Conservation (phyloP, 2,797 vertebrate genomes). For the Characodon lateralis region DNA sequence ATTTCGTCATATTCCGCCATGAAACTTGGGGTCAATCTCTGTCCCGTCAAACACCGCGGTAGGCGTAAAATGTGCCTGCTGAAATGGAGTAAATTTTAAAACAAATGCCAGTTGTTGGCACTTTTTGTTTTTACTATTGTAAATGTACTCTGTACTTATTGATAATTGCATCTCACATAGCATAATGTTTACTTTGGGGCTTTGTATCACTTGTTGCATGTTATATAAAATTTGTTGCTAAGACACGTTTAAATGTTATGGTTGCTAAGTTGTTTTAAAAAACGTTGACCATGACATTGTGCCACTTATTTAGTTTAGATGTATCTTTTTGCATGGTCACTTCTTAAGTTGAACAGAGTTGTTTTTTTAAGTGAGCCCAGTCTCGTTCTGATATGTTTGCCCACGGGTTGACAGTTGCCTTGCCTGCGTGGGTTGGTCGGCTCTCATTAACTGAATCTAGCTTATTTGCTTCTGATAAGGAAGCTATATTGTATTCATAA, state of each 20-base stretch:
- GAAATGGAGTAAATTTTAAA: background rate
- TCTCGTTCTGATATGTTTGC: background rate
- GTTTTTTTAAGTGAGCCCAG: background rate
- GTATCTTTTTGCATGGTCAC: background rate
- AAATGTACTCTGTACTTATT: background rate
- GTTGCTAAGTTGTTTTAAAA: background rate
- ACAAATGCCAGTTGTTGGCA: background rate
- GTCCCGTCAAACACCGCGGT: background rate
- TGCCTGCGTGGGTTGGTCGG: background rate
- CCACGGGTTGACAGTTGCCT: background rate
- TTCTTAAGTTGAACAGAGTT: too few relatives aligned
- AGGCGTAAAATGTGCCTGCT: background rate
- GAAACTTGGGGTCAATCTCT: background rate
- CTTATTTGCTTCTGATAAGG: background rate
- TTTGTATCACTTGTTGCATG: background rate
- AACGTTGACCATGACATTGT: background rate
- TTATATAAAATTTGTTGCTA: background rate
- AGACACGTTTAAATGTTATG: background rate
- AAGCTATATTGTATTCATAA: background rate
- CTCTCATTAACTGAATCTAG: background rate
- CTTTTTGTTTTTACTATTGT: background rate
- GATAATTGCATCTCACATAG: background rate
- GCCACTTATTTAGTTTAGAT: background rate
- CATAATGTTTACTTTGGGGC: background rate
- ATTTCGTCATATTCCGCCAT: constrained; percentile 15